Evolutionary conservation across 1,140 invertebrate species (phyloP).

Genomic region (Ganaspis sp.): DNA sequence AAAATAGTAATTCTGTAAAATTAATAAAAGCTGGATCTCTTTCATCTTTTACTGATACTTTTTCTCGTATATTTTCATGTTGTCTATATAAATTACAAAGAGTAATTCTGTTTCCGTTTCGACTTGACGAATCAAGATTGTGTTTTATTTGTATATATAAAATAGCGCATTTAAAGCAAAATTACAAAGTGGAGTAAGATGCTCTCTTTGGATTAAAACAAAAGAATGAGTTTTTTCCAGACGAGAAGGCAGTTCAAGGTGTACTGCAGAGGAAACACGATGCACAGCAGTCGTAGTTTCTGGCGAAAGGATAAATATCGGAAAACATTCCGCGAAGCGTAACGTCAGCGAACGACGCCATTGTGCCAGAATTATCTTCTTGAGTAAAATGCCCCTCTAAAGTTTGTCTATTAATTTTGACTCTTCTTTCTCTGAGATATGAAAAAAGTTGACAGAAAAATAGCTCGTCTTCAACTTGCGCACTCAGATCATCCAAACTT

Average conservation of each 20-base stretch:
- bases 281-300: constrained; percentile 15
- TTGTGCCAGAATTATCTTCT: constrained; percentile 12
- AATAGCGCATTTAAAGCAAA: background rate
- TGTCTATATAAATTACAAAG: no score
- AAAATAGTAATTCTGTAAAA: no score
- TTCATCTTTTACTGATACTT: no score
- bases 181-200: background rate
- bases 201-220: background rate
- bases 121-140: background rate
- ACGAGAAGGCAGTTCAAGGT: constrained; percentile 16
- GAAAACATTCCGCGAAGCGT: constrained; percentile 27
- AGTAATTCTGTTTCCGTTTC: background rate
- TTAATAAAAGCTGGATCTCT: no score
- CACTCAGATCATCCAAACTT: background rate
- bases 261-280: constrained; percentile 15
- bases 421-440: background rate
- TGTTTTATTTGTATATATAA: background rate
- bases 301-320: constrained; percentile 29
- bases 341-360: constrained; percentile 18
- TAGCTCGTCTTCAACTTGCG: background rate
- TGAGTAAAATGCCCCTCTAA: background rate
- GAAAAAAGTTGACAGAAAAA: background rate
- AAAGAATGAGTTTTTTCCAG: constrained; percentile 23
- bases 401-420: constrained; percentile 29
- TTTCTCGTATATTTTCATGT: no score